Evolutionary conservation across 1,140 invertebrate species (phyloP).

Genomic region (Drusus annulatus): DNA sequence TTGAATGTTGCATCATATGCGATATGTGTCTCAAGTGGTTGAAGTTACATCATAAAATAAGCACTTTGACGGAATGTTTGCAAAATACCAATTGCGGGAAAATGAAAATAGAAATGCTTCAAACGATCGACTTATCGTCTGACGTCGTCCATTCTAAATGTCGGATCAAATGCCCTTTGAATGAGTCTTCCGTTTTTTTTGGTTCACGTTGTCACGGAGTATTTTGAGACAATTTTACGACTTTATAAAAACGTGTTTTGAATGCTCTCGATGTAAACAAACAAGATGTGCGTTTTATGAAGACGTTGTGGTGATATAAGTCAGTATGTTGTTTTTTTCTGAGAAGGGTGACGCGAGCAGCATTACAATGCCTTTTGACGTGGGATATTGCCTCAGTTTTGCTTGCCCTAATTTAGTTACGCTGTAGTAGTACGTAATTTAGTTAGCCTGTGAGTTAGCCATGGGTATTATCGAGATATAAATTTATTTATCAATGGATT

Average conservation of each 20-base stretch:
- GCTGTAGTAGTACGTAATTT: no score
- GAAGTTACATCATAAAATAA: slow-evolving; percentile 12
- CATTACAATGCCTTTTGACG: no score
- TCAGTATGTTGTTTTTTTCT: no score
- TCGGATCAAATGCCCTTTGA: neutral
- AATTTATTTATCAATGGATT: no score
- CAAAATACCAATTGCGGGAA: neutral
- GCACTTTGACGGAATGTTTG: slow-evolving; percentile 14
- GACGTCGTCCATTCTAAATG: slow-evolving; percentile 1
- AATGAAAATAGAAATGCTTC: neutral
- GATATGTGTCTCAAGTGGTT: slow-evolving; percentile 9
- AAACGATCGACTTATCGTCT: slow-evolving; percentile 4
- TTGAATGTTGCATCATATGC: neutral
- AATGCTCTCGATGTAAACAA: slow-evolving; percentile 2
- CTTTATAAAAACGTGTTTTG: slow-evolving; percentile 3
- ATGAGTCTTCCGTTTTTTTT: slow-evolving; percentile 4
- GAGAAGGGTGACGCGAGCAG: no score
- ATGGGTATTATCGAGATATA: no score
- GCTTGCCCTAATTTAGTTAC: no score
- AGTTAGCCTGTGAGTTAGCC: no score
- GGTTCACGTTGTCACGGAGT: neutral
- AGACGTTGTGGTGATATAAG: neutral
- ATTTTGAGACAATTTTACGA: neutral
- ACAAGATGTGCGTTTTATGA: neutral
- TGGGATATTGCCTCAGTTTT: no score